Evolutionary conservation across 2,888 invertebrate genomes (phyloP), one percentile per base, ranked within the genome.

Genomic region (Limnephilus rhombicus): DNA sequence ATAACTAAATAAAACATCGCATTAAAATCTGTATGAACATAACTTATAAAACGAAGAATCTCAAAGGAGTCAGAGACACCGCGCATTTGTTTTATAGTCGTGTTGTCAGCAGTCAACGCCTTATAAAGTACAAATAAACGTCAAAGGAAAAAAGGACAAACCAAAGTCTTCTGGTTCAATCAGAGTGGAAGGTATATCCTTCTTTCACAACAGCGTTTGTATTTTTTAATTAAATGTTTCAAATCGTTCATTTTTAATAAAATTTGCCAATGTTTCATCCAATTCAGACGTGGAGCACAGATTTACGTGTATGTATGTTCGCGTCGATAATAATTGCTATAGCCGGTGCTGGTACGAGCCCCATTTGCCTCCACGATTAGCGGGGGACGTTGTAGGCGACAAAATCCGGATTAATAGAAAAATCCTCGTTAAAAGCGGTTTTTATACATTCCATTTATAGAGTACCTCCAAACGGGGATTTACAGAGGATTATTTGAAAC

Each of bases 371-470:
- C n/a, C 53, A 88, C 88, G 80, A 89, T 89, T 89, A 89, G 88
- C 18, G 80, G 31, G 88, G 80, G 88, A 41, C 88, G 68, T 80
- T 80, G 34, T 24, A 89, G 88, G 88, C 88, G 88, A 89, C 80
- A 89, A 89, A 89, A 89, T 37, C 88, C 31, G 88, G 88, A 89
- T 89, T 80, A 89, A 89, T 89, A 89, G 68, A 89, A 89, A 89
- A 89, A 89, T 80, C 88, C 88, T 80, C 88, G 88, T 37, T 89
- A n/a, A 80, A 80, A 89, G 88, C 88, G 88, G 88, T 89, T 89
- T 89, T 80, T 37, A 37, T 41, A 89, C 88, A 89, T 37, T 41
- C 80, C 88, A 89, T 89, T 89, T 89, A 89, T 80, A 89, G 41
- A 68, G 68, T 68, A 80, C 88, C 88, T 80, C 12, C 37, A 9